Conservation (phyloP, 2,888 invertebrate genomes). For the Brassicogethes aeneus region DNA sequence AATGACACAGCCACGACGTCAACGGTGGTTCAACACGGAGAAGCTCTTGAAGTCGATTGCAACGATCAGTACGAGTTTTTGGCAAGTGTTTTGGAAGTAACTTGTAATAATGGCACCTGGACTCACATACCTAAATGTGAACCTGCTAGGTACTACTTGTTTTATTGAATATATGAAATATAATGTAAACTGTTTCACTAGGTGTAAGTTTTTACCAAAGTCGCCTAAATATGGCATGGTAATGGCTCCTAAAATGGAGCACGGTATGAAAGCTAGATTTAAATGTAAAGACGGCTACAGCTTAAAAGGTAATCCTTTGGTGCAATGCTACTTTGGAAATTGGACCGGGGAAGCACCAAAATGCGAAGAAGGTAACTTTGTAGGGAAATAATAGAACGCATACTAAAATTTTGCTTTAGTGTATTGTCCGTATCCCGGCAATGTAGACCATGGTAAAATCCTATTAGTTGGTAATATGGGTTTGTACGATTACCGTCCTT, state of each 20-base stretch:
- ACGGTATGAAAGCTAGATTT: constrained; percentile 90
- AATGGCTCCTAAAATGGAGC: constrained; percentile 94
- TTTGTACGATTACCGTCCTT: constrained; percentile 87
- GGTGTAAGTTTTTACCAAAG: constrained; percentile 38
- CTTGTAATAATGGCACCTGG: constrained; percentile 95
- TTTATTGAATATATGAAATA: constrained; percentile 2
- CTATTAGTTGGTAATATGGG: constrained; percentile 93
- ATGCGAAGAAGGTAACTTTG: constrained; percentile 62
- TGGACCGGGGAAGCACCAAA: constrained; percentile 87
- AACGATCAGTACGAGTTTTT: constrained; percentile 79
- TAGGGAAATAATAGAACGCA: constrained; percentile 4
- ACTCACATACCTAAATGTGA: constrained; percentile 81
- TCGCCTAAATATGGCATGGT: constrained; percentile 91
- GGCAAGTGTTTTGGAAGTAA: constrained; percentile 62
- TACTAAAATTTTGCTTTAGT: no score
- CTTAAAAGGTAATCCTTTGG: constrained; percentile 59
- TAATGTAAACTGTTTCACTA: constrained; percentile 10
- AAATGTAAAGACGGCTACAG: constrained; percentile 89
- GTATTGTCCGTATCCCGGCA: constrained; percentile 89
- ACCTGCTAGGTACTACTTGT: constrained; percentile 56
- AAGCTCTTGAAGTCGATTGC: constrained; percentile 67
- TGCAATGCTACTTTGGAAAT: constrained; percentile 87
- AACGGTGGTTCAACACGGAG: constrained; percentile 61
- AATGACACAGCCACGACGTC: constrained; percentile 46
- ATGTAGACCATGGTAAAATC: constrained; percentile 82